Conservation (phyloP, 2,113 vertebrate genomes). For the Ochotona princeps region DNA sequence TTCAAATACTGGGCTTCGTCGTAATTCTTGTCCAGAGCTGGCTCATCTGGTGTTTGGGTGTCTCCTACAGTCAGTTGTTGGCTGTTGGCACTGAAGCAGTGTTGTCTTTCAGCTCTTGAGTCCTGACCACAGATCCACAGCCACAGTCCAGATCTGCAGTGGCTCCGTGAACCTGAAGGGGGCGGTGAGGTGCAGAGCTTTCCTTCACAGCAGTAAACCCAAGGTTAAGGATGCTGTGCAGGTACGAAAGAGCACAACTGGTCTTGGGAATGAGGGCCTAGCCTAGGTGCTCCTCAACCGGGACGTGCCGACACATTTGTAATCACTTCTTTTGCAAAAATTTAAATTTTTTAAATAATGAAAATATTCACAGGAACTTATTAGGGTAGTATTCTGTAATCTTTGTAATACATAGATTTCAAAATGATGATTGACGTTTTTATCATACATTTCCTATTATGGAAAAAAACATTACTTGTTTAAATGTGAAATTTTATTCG, state of each 20-base stretch:
- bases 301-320: not conserved
- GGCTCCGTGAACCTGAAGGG: conserved; percentile 91
- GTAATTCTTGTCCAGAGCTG: not conserved
- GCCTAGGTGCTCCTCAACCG: not conserved
- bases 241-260: conserved; percentile 83
- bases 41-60: not conserved
- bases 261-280: not conserved
- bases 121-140: conserved; percentile 83
- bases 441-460: conserved; percentile 8
- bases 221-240: conserved; percentile 92
- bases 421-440: not conserved
- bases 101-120: conserved; percentile 82
- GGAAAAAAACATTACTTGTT: not conserved
- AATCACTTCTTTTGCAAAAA: conserved; percentile 9
- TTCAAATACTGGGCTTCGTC: not conserved
- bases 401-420: not conserved
- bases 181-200: conserved; percentile 91
- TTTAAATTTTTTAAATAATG: conserved; percentile 28
- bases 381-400: not conserved
- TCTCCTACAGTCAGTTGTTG: conserved; percentile 10
- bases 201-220: conserved; percentile 92
- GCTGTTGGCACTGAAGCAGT: not conserved
- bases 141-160: conserved; percentile 88
- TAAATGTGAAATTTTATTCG: conserved; percentile 16
- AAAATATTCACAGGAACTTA: not conserved